Base-by-base conservation (phyloP, 2,113 vertebrate species). In the Antigone vipio region DNA sequence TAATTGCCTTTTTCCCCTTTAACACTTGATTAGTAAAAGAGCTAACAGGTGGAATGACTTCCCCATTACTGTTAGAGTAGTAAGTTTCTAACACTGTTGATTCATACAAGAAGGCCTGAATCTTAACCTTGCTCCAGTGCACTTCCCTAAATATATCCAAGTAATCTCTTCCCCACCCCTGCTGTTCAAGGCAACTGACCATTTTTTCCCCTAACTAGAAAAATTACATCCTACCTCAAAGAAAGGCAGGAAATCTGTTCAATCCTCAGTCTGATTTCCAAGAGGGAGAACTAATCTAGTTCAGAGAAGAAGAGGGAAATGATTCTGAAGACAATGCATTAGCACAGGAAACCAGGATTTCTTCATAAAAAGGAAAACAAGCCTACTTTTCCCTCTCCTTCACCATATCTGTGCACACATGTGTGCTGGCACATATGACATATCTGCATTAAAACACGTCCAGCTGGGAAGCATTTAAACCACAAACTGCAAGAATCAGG, bases 191-290 rank as follows among this genome's bases (percentile, higher is more conserved):
- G 23, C 53, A 85, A 50, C 47, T 38, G 44, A 87, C 19, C 32
- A 47, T 45, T 74, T 92, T 82, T 76, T 30, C 76, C 85, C 68
- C 88, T 92, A 89, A 87, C 82, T 94, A 84, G 58, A 92, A 86
- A 96, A 93, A 92, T 91, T 88, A 92, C 78, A 96, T 92, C 84
- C 84, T 95, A n/a, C 72, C 78, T 95, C 86, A 85, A 84, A 80
- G 40, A 95, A 94, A 96, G 85, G 79, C 90, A 95, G 89, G 89
- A 95, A 95, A 96, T 88, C 81, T 93, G 91, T 82, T 95, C 89
- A 95, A 89, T 91, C 92, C 83, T 96, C 93, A 96, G 76, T 86
- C 60, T 82, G 77, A 94, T 67, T 96, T 92, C 87, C 87, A 92
- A 95, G 80, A 93, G 45, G 69, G 44, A 91, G 86, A 95, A 92